These are phyloP conservation scores for Cairina moschata DNA, from an alignment of 2,113 vertebrate species.

Conservation along the genomic window DNA sequence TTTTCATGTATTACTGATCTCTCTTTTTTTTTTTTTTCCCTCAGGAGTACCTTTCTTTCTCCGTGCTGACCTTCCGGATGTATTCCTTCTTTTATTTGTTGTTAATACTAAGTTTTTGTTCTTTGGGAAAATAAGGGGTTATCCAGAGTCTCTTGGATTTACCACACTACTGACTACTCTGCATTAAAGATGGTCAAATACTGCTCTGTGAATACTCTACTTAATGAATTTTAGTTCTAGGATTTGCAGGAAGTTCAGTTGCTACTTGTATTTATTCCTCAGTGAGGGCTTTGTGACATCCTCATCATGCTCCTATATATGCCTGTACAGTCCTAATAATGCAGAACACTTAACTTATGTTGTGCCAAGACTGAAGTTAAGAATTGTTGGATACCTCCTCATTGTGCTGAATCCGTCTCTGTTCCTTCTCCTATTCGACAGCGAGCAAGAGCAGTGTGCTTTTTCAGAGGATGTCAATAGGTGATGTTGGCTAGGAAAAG, in stretches of 20 bases:
- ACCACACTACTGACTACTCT: neutral
- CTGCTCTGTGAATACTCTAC: neutral
- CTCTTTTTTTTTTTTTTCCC: neutral
- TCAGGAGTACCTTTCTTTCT: neutral
- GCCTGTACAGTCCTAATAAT: neutral
- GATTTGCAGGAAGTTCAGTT: neutral
- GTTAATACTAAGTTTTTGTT: neutral
- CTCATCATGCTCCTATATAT: neutral
- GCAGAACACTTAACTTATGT: rapidly evolving
- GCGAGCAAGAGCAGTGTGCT: neutral
- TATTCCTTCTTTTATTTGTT: neutral
- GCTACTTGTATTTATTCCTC: neutral
- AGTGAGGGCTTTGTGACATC: neutral
- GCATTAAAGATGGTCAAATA: neutral
- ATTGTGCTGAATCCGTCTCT: neutral
- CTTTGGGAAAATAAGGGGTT: neutral
- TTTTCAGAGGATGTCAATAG: neutral
- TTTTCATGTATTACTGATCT: neutral
- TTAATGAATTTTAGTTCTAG: neutral
- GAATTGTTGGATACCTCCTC: neutral
- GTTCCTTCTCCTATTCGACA: neutral
- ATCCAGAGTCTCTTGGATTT: neutral
- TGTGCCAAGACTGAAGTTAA: neutral
- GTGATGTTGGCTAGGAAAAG: neutral
- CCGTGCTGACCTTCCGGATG: neutral